phyloP scores from a whole-genome alignment of 1,140 invertebrate species.

The Conus ventricosus region DNA sequence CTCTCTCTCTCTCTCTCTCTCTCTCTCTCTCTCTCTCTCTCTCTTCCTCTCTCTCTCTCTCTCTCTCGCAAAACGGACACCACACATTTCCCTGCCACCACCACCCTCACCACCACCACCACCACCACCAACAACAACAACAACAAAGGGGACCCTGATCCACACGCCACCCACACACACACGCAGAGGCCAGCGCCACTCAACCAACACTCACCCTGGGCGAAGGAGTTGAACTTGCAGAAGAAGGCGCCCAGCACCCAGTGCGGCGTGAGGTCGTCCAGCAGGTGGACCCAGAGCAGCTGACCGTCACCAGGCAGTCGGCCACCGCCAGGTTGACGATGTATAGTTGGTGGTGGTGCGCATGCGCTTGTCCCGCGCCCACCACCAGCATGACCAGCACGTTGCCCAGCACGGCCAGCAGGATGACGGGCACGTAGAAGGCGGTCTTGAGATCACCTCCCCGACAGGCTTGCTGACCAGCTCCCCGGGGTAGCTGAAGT shows the following conservation, averaged over 20 bases:
- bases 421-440: conserved; percentile 64
- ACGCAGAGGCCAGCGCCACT: too few relatives aligned
- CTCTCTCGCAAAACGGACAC: too few relatives aligned
- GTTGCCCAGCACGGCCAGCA: conserved; percentile 63
- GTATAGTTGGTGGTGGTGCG: conserved; percentile 70
- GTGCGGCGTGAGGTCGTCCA: conserved; percentile 63
- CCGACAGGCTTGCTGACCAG: conserved; percentile 48
- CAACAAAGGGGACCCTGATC: too few relatives aligned
- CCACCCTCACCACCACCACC: too few relatives aligned
- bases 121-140: too few relatives aligned
- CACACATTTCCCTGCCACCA: too few relatives aligned
- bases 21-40: too few relatives aligned
- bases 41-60: too few relatives aligned
- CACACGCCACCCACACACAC: too few relatives aligned
- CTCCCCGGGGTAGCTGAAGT: conserved; percentile 44
- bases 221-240: conserved; percentile 76
- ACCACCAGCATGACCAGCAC: conserved; percentile 62
- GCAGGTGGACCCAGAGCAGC: conserved; percentile 76
- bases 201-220: conserved; percentile 50
- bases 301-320: conserved; percentile 73
- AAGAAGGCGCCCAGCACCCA: conserved; percentile 75
- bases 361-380: conserved; percentile 59
- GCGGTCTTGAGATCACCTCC: conserved; percentile 69
- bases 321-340: conserved; percentile 70
- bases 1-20: too few relatives aligned